A percentile compares a stretch with the other conserved stretches of the same genome.
These are phyloP conservation scores for Semotilus atromaculatus DNA, from an alignment of 2,797 vertebrate species.

Conservation along the genomic window DNA sequence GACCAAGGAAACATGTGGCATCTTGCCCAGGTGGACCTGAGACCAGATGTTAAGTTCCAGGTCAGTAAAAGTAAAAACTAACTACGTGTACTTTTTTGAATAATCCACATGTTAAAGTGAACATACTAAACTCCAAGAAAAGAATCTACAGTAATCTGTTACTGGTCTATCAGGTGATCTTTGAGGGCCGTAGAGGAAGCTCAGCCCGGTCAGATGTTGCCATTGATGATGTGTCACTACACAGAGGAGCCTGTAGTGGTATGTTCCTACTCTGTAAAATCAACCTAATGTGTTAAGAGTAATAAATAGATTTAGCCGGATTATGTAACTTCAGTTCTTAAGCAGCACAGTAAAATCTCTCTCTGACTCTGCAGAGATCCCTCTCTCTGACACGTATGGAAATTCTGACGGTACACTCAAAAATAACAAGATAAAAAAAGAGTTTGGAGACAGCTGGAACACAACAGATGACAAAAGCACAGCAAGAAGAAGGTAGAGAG, in stretches of 20 bases:
- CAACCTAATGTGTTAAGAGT: not conserved
- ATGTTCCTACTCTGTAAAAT: not conserved
- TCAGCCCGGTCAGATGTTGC: conserved; percentile 75
- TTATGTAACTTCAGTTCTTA: not conserved
- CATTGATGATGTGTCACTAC: conserved; percentile 80
- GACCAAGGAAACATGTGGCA: conserved; percentile 77
- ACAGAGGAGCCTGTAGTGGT: conserved; percentile 76
- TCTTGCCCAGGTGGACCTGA: conserved; percentile 71
- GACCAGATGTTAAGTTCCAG: conserved; percentile 65
- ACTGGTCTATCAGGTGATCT: not conserved
- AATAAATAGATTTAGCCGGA: not conserved
- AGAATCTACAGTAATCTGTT: too few relatives aligned
- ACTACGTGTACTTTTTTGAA: too few relatives aligned
- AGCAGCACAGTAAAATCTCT: not conserved
- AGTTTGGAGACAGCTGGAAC: conserved; percentile 85
- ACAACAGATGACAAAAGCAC: conserved; percentile 63
- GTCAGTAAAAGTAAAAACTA: conserved; percentile 35
- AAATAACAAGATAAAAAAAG: conserved; percentile 78
- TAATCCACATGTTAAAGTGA: not conserved
- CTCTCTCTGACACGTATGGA: conserved; percentile 79
- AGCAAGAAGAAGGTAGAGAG: not conserved
- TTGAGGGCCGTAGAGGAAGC: conserved; percentile 59
- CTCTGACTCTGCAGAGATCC: conserved; percentile 74
- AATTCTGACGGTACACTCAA: conserved; percentile 75
- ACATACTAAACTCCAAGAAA: too few relatives aligned